Percentiles rank a stretch among this genome's conserved stretches.
Conservation (phyloP, 2,113 vertebrate species). For the Hippolais icterina region DNA sequence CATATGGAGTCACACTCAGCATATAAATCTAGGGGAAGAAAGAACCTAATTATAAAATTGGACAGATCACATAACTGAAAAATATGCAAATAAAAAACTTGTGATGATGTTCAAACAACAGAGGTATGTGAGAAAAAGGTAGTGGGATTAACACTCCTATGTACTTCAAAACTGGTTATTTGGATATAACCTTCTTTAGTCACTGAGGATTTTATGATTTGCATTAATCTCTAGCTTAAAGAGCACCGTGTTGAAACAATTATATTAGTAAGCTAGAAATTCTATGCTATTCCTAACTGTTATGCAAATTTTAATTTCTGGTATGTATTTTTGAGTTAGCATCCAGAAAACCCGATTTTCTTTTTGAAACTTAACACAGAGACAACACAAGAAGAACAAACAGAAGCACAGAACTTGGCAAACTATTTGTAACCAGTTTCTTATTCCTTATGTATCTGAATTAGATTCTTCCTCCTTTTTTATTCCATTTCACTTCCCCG, state of each 20-base stretch:
- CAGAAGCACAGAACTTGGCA: neutral
- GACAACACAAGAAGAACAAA: conserved; percentile 19
- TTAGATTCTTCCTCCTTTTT: neutral
- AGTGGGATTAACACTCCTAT: neutral
- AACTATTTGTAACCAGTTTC: neutral
- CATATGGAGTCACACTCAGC: neutral
- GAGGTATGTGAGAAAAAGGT: neutral
- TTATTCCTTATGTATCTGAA: neutral
- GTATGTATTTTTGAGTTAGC: neutral
- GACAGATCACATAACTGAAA: neutral
- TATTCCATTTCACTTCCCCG: neutral
- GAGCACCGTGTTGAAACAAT: neutral
- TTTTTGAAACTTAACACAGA: neutral
- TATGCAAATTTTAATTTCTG: conserved; percentile 36
- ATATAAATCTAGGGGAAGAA: neutral
- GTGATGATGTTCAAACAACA: neutral
- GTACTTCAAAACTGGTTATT: conserved; percentile 9
- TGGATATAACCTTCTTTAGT: neutral
- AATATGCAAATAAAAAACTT: conserved; percentile 22
- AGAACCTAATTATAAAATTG: neutral
- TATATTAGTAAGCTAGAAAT: neutral
- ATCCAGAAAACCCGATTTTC: neutral
- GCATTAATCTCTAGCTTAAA: conserved; percentile 46
- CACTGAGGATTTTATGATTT: conserved; percentile 26
- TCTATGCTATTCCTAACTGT: neutral